phyloP scores from a whole-genome alignment of 2,113 vertebrate species.

The Tetrax tetrax region DNA sequence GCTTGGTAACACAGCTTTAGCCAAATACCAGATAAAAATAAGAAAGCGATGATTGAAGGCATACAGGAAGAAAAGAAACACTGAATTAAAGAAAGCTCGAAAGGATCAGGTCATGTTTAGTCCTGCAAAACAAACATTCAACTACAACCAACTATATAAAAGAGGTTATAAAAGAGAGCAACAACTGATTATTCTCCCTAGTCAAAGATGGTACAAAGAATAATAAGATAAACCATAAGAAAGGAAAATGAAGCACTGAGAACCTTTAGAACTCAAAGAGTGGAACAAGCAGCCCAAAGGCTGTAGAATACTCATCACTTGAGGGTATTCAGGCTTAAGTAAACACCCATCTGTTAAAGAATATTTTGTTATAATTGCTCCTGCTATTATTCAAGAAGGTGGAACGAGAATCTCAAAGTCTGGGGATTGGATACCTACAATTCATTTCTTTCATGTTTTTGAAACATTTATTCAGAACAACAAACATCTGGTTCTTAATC shows the following conservation, averaged over 20 bases:
- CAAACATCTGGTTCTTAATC: slow-evolving; percentile 62
- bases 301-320: background rate
- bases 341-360: slow-evolving; percentile 26
- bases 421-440: background rate
- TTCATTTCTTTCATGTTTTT: background rate
- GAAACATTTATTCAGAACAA: slow-evolving; percentile 24
- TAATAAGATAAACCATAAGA: background rate
- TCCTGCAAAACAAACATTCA: background rate
- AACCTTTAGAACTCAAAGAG: background rate
- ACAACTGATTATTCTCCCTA: background rate
- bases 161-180: background rate
- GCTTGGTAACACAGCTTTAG: background rate
- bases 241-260: background rate
- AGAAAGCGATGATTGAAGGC: background rate
- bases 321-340: slow-evolving; percentile 7
- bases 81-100: background rate
- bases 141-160: background rate
- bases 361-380: background rate
- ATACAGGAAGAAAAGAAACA: background rate
- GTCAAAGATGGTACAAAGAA: background rate
- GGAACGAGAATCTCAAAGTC: background rate
- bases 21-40: background rate
- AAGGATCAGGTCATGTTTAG: background rate
- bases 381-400: background rate
- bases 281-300: background rate